Conservation (phyloP, 2,888 invertebrate genomes). For the Calameuta filiformis region DNA sequence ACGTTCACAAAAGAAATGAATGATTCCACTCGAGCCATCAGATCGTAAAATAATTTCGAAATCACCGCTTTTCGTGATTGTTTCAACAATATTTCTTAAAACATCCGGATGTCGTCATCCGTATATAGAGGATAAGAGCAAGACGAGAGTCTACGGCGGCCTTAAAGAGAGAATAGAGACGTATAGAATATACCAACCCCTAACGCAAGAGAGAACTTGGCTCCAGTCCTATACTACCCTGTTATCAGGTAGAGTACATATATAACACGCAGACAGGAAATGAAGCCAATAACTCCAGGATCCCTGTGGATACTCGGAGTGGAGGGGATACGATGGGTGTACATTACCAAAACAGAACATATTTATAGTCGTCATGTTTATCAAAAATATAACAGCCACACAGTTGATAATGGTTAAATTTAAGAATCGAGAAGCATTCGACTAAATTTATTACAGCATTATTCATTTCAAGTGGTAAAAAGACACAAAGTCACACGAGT, state of each 20-base stretch:
- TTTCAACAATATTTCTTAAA: too few relatives aligned
- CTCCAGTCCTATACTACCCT: background rate
- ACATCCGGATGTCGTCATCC: background rate
- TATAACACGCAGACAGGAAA: background rate
- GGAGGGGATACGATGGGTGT: background rate
- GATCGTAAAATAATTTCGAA: background rate
- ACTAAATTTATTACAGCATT: background rate
- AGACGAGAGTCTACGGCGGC: background rate
- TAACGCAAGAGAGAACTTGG: background rate
- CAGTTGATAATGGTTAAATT: background rate
- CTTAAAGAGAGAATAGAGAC: background rate
- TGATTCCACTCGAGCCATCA: background rate
- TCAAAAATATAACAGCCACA: background rate
- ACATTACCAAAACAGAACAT: background rate
- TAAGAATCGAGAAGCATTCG: background rate
- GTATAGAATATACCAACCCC: background rate
- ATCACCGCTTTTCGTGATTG: too few relatives aligned
- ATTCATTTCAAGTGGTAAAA: background rate
- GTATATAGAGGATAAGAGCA: background rate
- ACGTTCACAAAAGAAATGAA: background rate
- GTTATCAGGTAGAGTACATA: background rate
- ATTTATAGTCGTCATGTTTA: background rate
- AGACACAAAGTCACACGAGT: background rate
- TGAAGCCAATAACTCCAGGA: background rate
- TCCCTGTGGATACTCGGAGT: background rate